Evolutionary conservation across 1,140 invertebrate species (phyloP).

Genomic region (Proctacanthus coquilletti): DNA sequence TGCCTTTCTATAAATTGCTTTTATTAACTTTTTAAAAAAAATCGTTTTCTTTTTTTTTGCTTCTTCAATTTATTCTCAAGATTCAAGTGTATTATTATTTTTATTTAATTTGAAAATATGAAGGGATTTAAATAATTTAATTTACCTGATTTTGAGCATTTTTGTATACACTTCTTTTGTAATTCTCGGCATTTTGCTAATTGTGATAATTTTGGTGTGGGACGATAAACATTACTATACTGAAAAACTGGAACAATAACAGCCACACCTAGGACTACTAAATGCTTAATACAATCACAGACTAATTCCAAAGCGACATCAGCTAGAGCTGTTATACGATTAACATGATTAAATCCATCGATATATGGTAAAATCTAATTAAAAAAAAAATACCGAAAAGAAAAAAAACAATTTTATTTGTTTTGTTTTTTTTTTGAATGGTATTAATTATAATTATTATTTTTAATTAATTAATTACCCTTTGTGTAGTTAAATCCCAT

Average conservation of each 20-base stretch:
- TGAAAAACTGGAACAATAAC: conserved; percentile 79
- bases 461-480: conserved; percentile 30
- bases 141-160: conserved; percentile 43
- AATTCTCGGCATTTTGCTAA: conserved; percentile 48
- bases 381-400: conserved; percentile 5
- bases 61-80: background rate
- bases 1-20: conserved; percentile 2
- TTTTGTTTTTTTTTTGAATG: background rate
- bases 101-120: too few relatives aligned
- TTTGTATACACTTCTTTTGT: conserved; percentile 55
- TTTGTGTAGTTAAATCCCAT: conserved; percentile 83
- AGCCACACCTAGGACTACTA: conserved; percentile 58
- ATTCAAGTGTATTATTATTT: too few relatives aligned
- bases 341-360: conserved; percentile 78
- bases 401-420: background rate
- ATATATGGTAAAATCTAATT: conserved; percentile 56
- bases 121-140: conserved; percentile 2
- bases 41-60: background rate
- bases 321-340: conserved; percentile 59
- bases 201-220: conserved; percentile 59
- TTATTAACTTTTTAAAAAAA: background rate
- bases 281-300: conserved; percentile 80
- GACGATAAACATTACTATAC: conserved; percentile 78
- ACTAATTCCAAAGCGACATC: conserved; percentile 84
- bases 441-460: background rate